phyloP scores from a whole-genome alignment of 2,113 vertebrate species.

The Oryzias javanicus region DNA sequence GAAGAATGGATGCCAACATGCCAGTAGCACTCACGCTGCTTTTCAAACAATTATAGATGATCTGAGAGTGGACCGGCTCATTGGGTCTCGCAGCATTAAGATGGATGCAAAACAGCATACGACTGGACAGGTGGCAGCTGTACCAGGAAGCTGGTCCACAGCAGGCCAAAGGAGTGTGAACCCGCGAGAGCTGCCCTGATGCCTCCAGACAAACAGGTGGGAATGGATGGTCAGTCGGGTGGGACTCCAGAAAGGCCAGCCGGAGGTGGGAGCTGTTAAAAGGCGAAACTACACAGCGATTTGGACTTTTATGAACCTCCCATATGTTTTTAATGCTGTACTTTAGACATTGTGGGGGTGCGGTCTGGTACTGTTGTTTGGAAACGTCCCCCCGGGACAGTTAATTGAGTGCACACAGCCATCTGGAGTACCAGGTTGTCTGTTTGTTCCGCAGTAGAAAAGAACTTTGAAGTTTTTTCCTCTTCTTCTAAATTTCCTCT shows the following conservation, averaged over 20 bases:
- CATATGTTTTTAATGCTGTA: slow-evolving; percentile 1
- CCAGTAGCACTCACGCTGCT: slow-evolving; percentile 11
- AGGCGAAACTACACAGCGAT: slow-evolving; percentile 23
- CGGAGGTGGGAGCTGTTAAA: slow-evolving; percentile 19
- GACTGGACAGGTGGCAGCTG: slow-evolving; percentile 68
- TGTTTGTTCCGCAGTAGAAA: slow-evolving; percentile 22
- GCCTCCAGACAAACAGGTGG: slow-evolving; percentile 45
- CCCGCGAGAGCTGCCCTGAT: slow-evolving; percentile 37
- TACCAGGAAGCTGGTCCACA: slow-evolving; percentile 52
- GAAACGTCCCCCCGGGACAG: slow-evolving; percentile 20
- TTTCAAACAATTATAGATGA: slow-evolving; percentile 1
- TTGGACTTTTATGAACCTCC: slow-evolving; percentile 15
- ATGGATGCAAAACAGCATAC: slow-evolving; percentile 55
- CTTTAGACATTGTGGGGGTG: slow-evolving; percentile 32
- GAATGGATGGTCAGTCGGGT: slow-evolving; percentile 39
- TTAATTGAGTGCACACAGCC: slow-evolving; percentile 30
- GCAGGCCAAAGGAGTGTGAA: slow-evolving; percentile 46
- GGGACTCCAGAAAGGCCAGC: slow-evolving; percentile 26
- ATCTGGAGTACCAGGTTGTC: slow-evolving; percentile 45
- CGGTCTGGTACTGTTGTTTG: slow-evolving; percentile 26
- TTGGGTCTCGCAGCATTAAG: slow-evolving; percentile 44
- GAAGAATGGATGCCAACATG: slow-evolving; percentile 26
- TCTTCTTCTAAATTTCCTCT: not conserved
- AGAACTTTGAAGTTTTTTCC: not conserved
- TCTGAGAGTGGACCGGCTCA: slow-evolving; percentile 19